Base-by-base conservation (phyloP, 2,113 vertebrate species). In the Zapus hudsonius region DNA sequence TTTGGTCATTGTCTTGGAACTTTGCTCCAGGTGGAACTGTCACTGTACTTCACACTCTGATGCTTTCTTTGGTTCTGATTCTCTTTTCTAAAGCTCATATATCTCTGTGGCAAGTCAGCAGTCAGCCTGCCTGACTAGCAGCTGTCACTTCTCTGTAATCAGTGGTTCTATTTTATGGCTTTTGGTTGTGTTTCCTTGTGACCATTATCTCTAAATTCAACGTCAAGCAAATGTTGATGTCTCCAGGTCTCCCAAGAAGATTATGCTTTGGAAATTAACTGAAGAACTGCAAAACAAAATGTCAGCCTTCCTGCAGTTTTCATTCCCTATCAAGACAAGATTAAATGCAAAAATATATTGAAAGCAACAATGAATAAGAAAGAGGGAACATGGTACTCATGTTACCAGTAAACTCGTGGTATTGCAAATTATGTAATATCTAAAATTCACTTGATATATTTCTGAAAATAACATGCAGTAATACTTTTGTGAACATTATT, bases 141-240 rank as follows among this genome's bases (percentile, higher is more conserved):
- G n/a, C 75, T 73, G 40, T 61, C 70, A 67, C 7, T 72, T 57
- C 7, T 2, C 5, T 31, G 75, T 16, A 75, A 74, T 76, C 70
- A 33, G 7, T 76, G 79, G 8, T 15, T 29, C 42, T 23, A 47
- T 76, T 90, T 92, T 91, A 67, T 57, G 95, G 57, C 47, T 83
- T 61, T 63, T 40, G 38, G 3, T 90, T 96, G 3, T 59, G 72
- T 63, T 95, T 83, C 9, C 47, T 86, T 73, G 61, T 86, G 40
- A 80, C 15, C 33, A 47, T 87, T 91, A 69, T 40, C 44, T 89
- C 19, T 90, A 38, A 84, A 79, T 93, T 87, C 57, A 38, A 55
- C 63, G 38, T 74, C 5, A 64, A 36, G 19, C 87, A 92, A 91
- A 66, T 36, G 27, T 83, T 17, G 8, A 57, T 16, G 25, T 92